Percentiles rank a stretch among this genome's conserved stretches.
phyloP scores from a whole-genome alignment of 2,888 invertebrate genomes.

The Tetragnatha montana region DNA sequence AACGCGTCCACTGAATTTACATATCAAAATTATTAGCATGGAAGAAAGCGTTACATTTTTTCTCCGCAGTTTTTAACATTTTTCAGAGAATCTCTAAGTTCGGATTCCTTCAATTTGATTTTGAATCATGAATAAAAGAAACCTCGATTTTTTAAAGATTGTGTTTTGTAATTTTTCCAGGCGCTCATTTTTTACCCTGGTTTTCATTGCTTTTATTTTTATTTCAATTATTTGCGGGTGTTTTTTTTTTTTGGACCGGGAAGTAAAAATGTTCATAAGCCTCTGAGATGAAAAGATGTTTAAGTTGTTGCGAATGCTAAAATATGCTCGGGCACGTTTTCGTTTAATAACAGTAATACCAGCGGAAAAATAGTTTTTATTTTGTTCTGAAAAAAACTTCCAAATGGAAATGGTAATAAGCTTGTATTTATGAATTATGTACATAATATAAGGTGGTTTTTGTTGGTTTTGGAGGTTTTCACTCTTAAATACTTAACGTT shows the following conservation, averaged over 20 bases:
- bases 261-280: background rate
- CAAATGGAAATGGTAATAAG: background rate
- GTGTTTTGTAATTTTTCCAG: background rate
- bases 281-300: background rate
- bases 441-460: background rate
- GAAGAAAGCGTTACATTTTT: background rate
- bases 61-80: background rate
- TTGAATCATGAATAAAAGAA: slow-evolving; percentile 23
- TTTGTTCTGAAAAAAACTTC: background rate
- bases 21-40: slow-evolving; percentile 32
- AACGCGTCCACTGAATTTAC: slow-evolving; percentile 5
- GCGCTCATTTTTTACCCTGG: background rate
- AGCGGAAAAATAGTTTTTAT: background rate
- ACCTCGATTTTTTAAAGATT: slow-evolving; percentile 11
- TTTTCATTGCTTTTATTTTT: background rate
- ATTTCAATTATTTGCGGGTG: background rate
- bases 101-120: slow-evolving; percentile 29
- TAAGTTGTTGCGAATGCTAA: background rate
- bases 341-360: background rate
- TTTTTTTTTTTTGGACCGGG: background rate
- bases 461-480: background rate
- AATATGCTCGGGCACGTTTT: background rate
- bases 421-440: background rate
- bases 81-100: background rate
- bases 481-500: background rate